Evolutionary conservation across 2,888 invertebrate species (phyloP).

Genomic region (Lymantria dispar): DNA sequence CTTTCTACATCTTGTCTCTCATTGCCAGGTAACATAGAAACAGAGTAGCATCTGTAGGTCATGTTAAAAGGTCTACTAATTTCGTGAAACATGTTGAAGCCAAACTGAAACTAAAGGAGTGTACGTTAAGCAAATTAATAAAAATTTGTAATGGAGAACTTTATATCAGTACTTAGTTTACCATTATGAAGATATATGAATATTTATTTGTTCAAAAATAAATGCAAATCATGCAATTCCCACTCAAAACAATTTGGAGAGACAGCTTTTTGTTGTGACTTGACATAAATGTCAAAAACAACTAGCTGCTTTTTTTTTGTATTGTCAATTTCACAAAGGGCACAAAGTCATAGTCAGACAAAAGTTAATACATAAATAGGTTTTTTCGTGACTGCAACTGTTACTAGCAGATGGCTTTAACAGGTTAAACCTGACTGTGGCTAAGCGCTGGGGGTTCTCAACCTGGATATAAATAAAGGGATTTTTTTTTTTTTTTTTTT

Average conservation of each 20-base stretch:
- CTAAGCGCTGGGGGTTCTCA: too few relatives aligned
- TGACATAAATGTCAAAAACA: too few relatives aligned
- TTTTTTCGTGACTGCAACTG: too few relatives aligned
- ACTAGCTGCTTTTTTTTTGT: too few relatives aligned
- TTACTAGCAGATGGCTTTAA: too few relatives aligned
- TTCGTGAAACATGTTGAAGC: conserved; percentile 94
- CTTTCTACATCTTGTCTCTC: conserved; percentile 97
- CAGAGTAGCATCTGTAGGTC: conserved; percentile 95
- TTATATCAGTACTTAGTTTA: conserved; percentile 24
- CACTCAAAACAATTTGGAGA: conserved; percentile 33
- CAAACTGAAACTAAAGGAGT: conserved; percentile 87
- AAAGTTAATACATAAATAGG: too few relatives aligned
- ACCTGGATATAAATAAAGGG: too few relatives aligned
- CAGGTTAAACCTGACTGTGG: too few relatives aligned
- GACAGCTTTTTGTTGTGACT: too few relatives aligned
- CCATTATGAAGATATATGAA: conserved; percentile 45
- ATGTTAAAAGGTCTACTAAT: conserved; percentile 90
- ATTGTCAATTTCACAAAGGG: too few relatives aligned
- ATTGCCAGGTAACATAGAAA: conserved; percentile 96
- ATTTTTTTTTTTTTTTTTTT: too few relatives aligned
- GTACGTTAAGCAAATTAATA: conserved; percentile 38
- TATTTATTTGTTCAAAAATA: conserved; percentile 35
- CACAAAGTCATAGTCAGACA: too few relatives aligned
- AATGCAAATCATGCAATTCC: conserved; percentile 56
- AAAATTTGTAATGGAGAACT: conserved; percentile 16